Conservation (phyloP, 2,888 invertebrate species). For the Aelia acuminata region DNA sequence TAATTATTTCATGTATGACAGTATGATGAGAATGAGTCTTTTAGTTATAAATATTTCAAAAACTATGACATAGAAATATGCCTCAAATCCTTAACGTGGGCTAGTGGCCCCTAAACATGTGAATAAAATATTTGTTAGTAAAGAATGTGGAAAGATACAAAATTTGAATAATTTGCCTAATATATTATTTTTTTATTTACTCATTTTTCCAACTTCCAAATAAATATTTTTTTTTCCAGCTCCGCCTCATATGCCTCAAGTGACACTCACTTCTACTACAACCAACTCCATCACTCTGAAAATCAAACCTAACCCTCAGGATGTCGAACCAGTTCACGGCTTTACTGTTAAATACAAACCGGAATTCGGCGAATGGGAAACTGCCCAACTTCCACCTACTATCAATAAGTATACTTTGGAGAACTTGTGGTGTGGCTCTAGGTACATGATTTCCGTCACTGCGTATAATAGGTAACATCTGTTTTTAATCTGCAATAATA, state of each 20-base stretch:
- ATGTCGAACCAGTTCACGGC: constrained; percentile 90
- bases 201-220: not conserved
- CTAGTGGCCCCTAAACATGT: too few relatives aligned
- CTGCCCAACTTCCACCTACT: constrained; percentile 79
- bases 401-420: constrained; percentile 88
- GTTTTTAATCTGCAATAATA: not conserved
- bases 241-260: constrained; percentile 83
- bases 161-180: too few relatives aligned
- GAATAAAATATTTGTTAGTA: too few relatives aligned
- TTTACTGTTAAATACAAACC: constrained; percentile 94
- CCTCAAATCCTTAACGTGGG: too few relatives aligned
- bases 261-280: constrained; percentile 81
- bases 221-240: constrained; percentile 70
- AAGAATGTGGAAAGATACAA: too few relatives aligned
- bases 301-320: constrained; percentile 80
- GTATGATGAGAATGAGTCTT: too few relatives aligned
- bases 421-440: constrained; percentile 90
- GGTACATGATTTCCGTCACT: constrained; percentile 93
- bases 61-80: too few relatives aligned
- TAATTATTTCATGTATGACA: too few relatives aligned
- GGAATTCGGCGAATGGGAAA: constrained; percentile 95
- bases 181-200: too few relatives aligned
- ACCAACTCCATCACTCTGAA: constrained; percentile 82
- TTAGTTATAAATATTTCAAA: too few relatives aligned
- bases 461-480: constrained; percentile 86